These are phyloP conservation scores for Gerris buenoi DNA, from an alignment of 1,140 invertebrate genomes.

Conservation along the genomic window DNA sequence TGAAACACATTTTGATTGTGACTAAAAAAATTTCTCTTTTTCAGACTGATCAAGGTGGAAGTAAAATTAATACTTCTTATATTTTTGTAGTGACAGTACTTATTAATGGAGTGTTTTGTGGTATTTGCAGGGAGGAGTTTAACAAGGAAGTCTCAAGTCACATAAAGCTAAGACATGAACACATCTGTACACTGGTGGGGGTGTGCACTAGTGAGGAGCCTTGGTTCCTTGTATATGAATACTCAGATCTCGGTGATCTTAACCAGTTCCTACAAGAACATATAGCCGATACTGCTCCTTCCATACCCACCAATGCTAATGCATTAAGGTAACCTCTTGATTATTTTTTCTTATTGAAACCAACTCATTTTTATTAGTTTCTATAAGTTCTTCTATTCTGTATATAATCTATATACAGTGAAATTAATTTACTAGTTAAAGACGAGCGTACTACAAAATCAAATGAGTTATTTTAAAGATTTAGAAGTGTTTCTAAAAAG, in stretches of 20 bases:
- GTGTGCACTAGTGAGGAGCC: slow-evolving; percentile 60
- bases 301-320: slow-evolving; percentile 37
- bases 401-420: too few relatives aligned
- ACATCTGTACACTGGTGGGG: slow-evolving; percentile 43
- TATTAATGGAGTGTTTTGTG: too few relatives aligned
- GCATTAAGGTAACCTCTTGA: slow-evolving; percentile 38
- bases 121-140: slow-evolving; percentile 41
- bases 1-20: too few relatives aligned
- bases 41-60: too few relatives aligned
- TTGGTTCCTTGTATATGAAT: slow-evolving; percentile 50
- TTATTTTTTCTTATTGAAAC: background rate
- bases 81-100: too few relatives aligned
- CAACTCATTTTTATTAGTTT: background rate
- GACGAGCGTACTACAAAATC: too few relatives aligned
- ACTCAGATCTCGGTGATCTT: slow-evolving; percentile 48
- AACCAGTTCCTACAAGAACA: slow-evolving; percentile 63
- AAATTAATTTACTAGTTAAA: too few relatives aligned
- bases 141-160: slow-evolving; percentile 53
- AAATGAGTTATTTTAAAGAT: too few relatives aligned
- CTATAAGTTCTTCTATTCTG: too few relatives aligned
- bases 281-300: slow-evolving; percentile 49
- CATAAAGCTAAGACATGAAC: slow-evolving; percentile 36
- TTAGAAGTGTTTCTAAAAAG: too few relatives aligned
- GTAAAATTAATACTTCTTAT: too few relatives aligned
- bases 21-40: too few relatives aligned